Evolutionary conservation across 2,888 invertebrate genomes (phyloP), one percentile per base, ranked within the genome.

Genomic region (Callosobruchus maculatus): DNA sequence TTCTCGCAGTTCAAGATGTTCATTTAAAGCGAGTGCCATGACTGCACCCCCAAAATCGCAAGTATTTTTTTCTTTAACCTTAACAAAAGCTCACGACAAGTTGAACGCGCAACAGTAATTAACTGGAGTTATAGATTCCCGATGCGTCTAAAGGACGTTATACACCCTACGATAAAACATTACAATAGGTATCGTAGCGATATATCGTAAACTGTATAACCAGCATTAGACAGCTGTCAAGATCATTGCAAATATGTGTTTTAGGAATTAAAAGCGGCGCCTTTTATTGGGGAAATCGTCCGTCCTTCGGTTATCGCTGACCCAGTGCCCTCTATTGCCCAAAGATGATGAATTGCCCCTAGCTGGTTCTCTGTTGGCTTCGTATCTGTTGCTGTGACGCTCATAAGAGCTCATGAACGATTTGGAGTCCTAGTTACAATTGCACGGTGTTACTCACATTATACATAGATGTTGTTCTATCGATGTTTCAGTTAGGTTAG

Each of bases 321-420:
- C 82, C 83, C 83, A 83, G 80, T 82, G 83, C 76, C 83, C 83
- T 77, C 83, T 77, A 76, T 78, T 75, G 71, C 21, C 21, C 68
- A 68, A 18, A 18, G 74, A 26, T 68, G 20, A 7, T 1, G 21
- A 9, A 68, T 71, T 75, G 70, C 77, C 73, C 67, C 69, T 69
- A 71, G 74, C 72, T 69, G 71, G 71, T 74, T 74, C 74, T 75
- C 78, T 78, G 74, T 78, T 77, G 78, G 81, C 81, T 70, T 81
- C 81, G 75, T 78, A 80, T 78, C 79, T 77, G 75, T 78, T 81
- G 78, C 80, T 81, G 81, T 81, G 80, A 72, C 82, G 81, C 80
- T 83, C 82, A 78, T 81, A 83, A 68, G 82, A 82, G 80, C 81
- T 83, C 82, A 83, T 81, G 82, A 83, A 83, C 75, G 80, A 75